Conservation (phyloP, 2,113 vertebrate species). For the Opisthocomus hoazin region DNA sequence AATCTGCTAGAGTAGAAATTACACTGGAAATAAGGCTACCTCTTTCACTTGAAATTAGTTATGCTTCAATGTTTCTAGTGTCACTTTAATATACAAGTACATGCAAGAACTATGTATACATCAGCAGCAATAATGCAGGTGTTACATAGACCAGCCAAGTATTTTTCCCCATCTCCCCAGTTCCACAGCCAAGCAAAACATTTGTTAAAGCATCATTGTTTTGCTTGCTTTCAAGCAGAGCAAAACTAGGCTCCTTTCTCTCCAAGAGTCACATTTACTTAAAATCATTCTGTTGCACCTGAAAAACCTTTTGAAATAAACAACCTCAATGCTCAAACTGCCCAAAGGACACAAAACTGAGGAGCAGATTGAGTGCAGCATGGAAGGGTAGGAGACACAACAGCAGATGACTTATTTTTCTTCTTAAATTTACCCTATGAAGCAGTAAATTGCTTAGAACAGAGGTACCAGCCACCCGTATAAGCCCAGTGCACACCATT, state of each 20-base stretch:
- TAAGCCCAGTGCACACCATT: rapidly evolving
- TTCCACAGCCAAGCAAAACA: slow-evolving; percentile 13
- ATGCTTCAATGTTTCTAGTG: neutral
- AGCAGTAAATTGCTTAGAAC: neutral
- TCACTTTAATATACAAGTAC: neutral
- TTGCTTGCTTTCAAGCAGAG: neutral
- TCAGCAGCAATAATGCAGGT: neutral
- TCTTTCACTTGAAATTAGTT: neutral
- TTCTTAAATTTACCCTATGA: neutral
- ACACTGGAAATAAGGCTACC: neutral
- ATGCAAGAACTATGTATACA: neutral
- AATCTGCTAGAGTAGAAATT: neutral
- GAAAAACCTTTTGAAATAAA: slow-evolving; percentile 32
- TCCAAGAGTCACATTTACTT: neutral
- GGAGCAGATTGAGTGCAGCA: neutral
- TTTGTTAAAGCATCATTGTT: neutral
- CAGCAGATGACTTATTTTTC: neutral
- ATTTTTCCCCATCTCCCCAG: neutral
- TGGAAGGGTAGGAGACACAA: neutral
- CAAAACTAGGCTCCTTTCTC: neutral
- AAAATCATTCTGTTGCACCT: slow-evolving; percentile 35
- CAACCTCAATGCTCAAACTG: neutral
- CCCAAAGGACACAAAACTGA: neutral
- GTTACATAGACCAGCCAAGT: neutral
- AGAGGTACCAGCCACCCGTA: neutral